phyloP scores from a whole-genome alignment of 92 coral and sea anemone species.

The Actinostola sp. region DNA sequence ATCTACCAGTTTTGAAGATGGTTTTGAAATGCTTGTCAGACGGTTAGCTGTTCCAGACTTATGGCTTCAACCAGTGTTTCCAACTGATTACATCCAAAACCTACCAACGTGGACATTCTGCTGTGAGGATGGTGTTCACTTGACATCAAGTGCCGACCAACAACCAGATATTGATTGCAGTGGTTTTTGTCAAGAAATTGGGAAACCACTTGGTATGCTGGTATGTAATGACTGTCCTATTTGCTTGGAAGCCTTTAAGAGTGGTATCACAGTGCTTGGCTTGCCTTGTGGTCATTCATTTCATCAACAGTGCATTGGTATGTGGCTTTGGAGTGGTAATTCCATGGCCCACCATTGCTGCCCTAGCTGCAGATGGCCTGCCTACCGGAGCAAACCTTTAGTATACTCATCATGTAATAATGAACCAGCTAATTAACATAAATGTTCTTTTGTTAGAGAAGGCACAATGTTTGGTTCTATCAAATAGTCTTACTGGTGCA shows the following conservation, averaged over 20 bases:
- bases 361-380: slow-evolving; percentile 99
- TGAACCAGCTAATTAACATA: not conserved
- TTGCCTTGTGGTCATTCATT: slow-evolving; percentile 94
- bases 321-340: slow-evolving; percentile 85
- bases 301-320: slow-evolving; percentile 87
- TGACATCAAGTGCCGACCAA: slow-evolving; percentile 6
- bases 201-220: slow-evolving; percentile 73
- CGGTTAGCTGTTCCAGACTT: slow-evolving; percentile 95
- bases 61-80: slow-evolving; percentile 94
- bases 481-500: not conserved
- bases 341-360: slow-evolving; percentile 77
- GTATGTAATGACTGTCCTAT: slow-evolving; percentile 80
- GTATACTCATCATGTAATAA: not conserved
- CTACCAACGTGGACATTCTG: slow-evolving; percentile 95
- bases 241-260: slow-evolving; percentile 83
- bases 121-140: slow-evolving; percentile 22
- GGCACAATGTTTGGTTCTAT: slow-evolving; percentile 6
- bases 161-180: slow-evolving; percentile 8
- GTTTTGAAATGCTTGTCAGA: slow-evolving; percentile 86
- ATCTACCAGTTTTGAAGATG: slow-evolving; percentile 76
- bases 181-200: slow-evolving; percentile 38
- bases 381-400: slow-evolving; percentile 70
- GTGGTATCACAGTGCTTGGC: slow-evolving; percentile 74
- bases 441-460: not conserved
- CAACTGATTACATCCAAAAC: slow-evolving; percentile 87